Evolutionary conservation across 1,140 invertebrate species (phyloP), one percentile per base, ranked within the genome.

Genomic region (Penaeus japonicus): DNA sequence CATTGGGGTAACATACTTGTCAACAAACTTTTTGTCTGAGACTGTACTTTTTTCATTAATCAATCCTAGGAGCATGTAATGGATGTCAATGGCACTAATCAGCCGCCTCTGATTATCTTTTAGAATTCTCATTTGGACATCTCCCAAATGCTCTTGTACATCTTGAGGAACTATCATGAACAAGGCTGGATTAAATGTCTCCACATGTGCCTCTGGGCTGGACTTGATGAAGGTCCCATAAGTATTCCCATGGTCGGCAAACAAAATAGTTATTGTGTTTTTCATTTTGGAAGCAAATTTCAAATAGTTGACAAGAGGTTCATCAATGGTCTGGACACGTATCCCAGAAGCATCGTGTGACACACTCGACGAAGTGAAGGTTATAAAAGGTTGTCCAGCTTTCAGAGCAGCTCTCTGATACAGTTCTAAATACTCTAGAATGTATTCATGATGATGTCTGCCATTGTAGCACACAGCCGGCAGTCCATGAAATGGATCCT

Each of bases 241-340:
- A 1, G 91, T 78, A 89, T 92, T 93, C 3, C 92, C 92, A 90
- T 93, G 92, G 84, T 93, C 92, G 10, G 92, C 92, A 78, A 93
- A 91, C 7, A 93, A 32, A 15, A 93, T 85, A 7, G 92, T 92
- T 32, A 93, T 65, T 10, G 92, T 92, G 75, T 92, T 90, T 53
- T 90, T n/a, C 65, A 91, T 83, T n/a, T 65, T 32, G 0, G 84
- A 22, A 15, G 88, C 81, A 83, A 85, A 85, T 27, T 83, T 85
- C 55, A 86, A 86, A 75, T 89, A 89, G 20, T 82, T 86, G 35
- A 57, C 81, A 22, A 93, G 89, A 77, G 88, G 84, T n/a, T 84
- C 54, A 90, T 93, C 92, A 24, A 93, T 57, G 22, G 92, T 91
- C 88, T 92, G 91, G 4, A 92, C 89, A 35, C 92, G 87, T 12